Base-by-base conservation (phyloP, 2,113 vertebrate genomes). In the Centrocercus urophasianus region DNA sequence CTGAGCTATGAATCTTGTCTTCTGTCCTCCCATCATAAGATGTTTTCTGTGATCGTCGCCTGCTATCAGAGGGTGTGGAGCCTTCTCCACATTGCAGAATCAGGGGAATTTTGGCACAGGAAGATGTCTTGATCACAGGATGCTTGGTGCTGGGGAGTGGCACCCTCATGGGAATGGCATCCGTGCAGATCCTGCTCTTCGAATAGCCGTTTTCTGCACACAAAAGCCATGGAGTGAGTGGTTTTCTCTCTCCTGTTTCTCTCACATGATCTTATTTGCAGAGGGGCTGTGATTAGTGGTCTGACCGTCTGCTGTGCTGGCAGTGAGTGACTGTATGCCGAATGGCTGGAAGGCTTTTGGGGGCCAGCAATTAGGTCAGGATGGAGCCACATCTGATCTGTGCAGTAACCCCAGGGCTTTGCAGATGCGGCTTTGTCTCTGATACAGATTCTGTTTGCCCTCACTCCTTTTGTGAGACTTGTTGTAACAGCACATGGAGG, bases 361-460 rank as follows among this genome's bases (percentile, higher is more conserved):
- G 54, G 89, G 13, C 59, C 80, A 63, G 66, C 85, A 38, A 13
- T 72, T 64, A 57, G 73, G 86, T 72, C 80, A 83, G 0, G 22
- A 4, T 70, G 67, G 83, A 94, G 77, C 90, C 90, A 93, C 93
- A 90, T 88, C 74, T 89, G 80, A 84, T 92, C 50, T 20, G 43
- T 73, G 94, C 69, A 90, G 83, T 69, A 59, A 47, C 76, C 50
- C 82, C 0, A 0, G 36, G 90, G 80, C 73, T 70, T 73, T 89
- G 92, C 75, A 82, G 54, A 80, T 60, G 84, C 56, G 76, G 25
- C 70, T 84, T 74, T 81, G 83, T 69, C 60, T 73, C 43, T 34
- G 6, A 11, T 14, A 45, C 7, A 74, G 83, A 38, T 86, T 93
- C 7, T 3, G 57, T 61, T 40, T 91, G 72, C 65, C 79, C 52